phyloP scores from a whole-genome alignment of 2,888 invertebrate species.

The Argyresthia goedartella region DNA sequence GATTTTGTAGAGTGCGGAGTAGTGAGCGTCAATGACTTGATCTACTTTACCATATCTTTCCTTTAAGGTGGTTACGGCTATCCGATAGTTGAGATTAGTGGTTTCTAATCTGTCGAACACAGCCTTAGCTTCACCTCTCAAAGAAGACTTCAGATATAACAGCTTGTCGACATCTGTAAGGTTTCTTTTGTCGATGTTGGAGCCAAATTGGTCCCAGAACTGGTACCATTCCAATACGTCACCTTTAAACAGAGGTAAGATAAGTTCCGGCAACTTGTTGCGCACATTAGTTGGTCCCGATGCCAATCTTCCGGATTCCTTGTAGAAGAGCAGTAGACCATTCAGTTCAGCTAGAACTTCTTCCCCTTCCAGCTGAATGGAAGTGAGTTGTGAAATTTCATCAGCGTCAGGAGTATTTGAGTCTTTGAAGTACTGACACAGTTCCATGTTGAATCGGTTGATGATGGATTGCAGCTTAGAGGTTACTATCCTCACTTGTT shows the following conservation, averaged over 20 bases:
- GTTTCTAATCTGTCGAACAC: conserved; percentile 13
- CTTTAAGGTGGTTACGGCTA: conserved; percentile 12
- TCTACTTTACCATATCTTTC: conserved; percentile 11
- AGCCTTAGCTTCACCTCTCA: conserved; percentile 13
- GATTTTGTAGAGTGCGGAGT: conserved; percentile 12
- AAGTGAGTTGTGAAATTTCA: background rate
- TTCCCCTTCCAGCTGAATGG: background rate
- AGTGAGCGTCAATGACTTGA: conserved; percentile 12
- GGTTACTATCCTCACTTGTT: too few species aligned
- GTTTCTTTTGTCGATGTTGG: conserved; percentile 13
- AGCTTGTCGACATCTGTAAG: conserved; percentile 16
- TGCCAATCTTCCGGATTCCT: too few species aligned
- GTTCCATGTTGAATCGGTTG: too few species aligned
- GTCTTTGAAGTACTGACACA: too few species aligned
- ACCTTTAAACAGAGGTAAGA: conserved; percentile 14
- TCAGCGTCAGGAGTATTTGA: too few species aligned
- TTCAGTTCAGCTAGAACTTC: background rate
- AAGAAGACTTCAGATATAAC: conserved; percentile 13
- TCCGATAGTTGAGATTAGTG: conserved; percentile 13
- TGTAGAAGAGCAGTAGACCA: background rate
- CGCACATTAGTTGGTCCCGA: too few species aligned
- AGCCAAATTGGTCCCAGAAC: conserved; percentile 19
- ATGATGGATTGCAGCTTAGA: too few species aligned
- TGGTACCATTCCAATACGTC: conserved; percentile 15
- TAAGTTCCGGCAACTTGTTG: conserved; percentile 11